phyloP scores from a whole-genome alignment of 2,797 vertebrate species.

The Malurus leucopterus region DNA sequence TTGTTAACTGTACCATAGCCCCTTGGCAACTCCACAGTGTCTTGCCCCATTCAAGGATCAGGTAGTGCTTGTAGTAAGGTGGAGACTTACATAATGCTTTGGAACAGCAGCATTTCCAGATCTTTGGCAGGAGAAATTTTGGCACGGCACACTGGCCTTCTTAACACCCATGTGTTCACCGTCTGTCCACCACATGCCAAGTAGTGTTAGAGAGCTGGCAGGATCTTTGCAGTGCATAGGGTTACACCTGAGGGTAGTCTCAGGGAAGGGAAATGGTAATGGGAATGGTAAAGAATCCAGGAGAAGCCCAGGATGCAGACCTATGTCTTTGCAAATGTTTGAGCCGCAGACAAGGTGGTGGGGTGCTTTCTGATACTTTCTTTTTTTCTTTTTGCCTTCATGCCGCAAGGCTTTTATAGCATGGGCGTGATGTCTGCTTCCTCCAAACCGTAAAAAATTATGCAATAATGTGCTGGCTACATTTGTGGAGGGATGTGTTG shows the following conservation, averaged over 20 bases:
- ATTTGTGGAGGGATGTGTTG: constrained; percentile 5
- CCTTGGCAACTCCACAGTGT: not conserved
- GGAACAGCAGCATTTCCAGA: not conserved
- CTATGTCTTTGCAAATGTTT: not conserved
- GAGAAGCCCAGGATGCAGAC: not conserved
- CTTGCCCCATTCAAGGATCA: not conserved
- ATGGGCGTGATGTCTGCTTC: not conserved
- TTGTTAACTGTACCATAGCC: not conserved
- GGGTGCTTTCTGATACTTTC: not conserved
- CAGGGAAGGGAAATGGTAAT: not conserved
- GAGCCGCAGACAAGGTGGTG: not conserved
- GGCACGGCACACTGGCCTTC: not conserved
- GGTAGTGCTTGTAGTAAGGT: not conserved
- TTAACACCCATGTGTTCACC: not conserved
- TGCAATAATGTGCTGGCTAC: not conserved
- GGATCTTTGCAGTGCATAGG: not conserved
- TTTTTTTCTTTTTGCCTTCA: not conserved
- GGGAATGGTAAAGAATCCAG: not conserved
- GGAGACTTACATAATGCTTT: not conserved
- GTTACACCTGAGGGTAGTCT: not conserved
- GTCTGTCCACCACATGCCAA: constrained; percentile 11
- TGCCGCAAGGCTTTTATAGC: constrained; percentile 2
- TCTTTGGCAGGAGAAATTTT: not conserved
- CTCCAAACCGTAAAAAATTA: constrained; percentile 6
- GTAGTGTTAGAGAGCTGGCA: not conserved